Base-by-base conservation (phyloP, 2,888 invertebrate species). In the Iphiclides podalirius region DNA sequence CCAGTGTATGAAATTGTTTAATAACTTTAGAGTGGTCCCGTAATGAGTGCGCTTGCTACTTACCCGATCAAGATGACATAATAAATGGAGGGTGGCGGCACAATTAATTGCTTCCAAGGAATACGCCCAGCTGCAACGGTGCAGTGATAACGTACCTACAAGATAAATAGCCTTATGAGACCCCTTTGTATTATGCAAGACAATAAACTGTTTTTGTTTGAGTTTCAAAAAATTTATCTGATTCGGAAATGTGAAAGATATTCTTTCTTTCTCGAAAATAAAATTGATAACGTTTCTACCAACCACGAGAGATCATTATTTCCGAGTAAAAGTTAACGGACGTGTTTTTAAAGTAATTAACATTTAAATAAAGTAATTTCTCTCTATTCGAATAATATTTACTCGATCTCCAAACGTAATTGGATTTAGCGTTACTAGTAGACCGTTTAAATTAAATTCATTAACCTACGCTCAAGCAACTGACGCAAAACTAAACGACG, bases 71-170 rank as follows among this genome's bases (percentile, higher is more conserved):
- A 72, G 74, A 78, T 73, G 74, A 75, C 72, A 60, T 81, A 71
- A 82, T 75, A 70, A 81, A 80, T 82, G 75, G 69, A 66, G 69
- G 63, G 59, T 58, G 69, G 66, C 59, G 57, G 62, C 64, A 70
- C 70, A 78, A 82, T 83, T 83, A 82, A 84, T 82, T 74, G 75
- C 72, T 67, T 66, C 69, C 63, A 60, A 72, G 77, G 70, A 78
- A 76, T 75, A 75, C 67, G 61, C 72, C 68, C 75, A 76, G 77
- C 75, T 79, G 82, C 76, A 78, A 59, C 70, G 62, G 59, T 72
- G 68, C 75, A 73, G 66, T 74, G 79, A 81, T 81, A 81, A 74
- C 71, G 66, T 64, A 70, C 63, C 57, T 58, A 58, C 54, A 70
- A 74, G 72, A 75, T 72, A 66, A 72, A 78, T 74, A 63, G 67